Evolutionary conservation across 2,888 invertebrate species (phyloP).

Genomic region (Globia sparganii): DNA sequence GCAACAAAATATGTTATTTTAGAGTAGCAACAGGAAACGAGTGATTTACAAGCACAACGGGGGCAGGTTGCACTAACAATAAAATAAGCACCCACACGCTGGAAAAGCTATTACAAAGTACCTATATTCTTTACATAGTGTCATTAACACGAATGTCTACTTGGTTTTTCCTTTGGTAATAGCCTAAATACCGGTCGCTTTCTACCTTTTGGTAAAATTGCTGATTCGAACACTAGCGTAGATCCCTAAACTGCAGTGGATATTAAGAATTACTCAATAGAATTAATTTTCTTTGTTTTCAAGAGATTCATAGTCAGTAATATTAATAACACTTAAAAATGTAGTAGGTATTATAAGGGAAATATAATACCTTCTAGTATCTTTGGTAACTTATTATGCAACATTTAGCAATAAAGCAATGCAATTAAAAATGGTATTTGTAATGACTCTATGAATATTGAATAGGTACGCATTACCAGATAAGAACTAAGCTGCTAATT

Average conservation of each 20-base stretch:
- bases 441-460: slow-evolving; percentile 41
- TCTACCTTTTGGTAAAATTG: not conserved
- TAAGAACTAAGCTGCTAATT: slow-evolving; percentile 61
- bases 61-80: slow-evolving; percentile 36
- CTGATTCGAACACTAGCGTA: not conserved
- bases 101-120: slow-evolving; percentile 10
- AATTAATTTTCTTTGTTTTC: not conserved
- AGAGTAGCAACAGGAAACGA: slow-evolving; percentile 23
- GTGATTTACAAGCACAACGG: slow-evolving; percentile 41
- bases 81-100: slow-evolving; percentile 8
- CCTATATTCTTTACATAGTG: slow-evolving; percentile 13
- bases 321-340: not conserved
- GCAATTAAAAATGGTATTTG: slow-evolving; percentile 32
- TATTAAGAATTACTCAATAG: not conserved
- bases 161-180: not conserved
- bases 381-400: not conserved
- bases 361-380: not conserved
- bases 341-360: not conserved
- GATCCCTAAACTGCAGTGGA: not conserved
- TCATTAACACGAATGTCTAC: slow-evolving; percentile 2
- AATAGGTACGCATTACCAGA: slow-evolving; percentile 53
- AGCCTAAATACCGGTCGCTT: not conserved
- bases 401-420: not conserved
- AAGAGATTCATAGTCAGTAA: not conserved
- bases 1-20: slow-evolving; percentile 34